Percentiles rank a stretch among this genome's conserved stretches.
phyloP scores from a whole-genome alignment of 2,113 vertebrate genomes.

The Deroptyus accipitrinus region DNA sequence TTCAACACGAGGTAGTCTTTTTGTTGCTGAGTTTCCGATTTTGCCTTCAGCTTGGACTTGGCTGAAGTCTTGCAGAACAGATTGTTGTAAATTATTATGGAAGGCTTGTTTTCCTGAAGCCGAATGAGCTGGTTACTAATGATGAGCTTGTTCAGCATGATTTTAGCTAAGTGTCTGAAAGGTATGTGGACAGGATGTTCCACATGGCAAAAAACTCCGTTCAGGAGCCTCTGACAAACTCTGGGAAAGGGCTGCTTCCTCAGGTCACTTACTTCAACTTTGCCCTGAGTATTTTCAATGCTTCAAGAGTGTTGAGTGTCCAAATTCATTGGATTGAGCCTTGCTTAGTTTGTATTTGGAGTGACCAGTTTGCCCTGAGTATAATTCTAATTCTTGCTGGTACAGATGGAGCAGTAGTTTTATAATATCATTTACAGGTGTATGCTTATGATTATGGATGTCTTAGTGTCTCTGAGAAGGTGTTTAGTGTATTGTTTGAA shows the following conservation, averaged over 20 bases:
- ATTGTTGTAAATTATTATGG: slow-evolving; percentile 4
- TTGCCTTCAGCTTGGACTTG: neutral
- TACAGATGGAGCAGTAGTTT: neutral
- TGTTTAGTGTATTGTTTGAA: neutral
- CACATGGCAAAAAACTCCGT: neutral
- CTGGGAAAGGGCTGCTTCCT: neutral
- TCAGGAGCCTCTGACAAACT: neutral
- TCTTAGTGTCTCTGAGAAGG: neutral
- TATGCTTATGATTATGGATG: neutral
- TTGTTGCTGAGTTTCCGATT: neutral
- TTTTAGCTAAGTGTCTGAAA: neutral
- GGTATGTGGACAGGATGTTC: neutral
- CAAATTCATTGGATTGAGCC: neutral
- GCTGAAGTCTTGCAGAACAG: neutral
- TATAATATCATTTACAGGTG: neutral
- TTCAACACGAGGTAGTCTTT: neutral
- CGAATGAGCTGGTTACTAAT: neutral
- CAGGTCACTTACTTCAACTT: neutral
- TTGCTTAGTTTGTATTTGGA: rapidly evolving
- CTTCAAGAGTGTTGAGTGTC: neutral
- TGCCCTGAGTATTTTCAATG: neutral
- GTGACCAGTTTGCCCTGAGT: neutral
- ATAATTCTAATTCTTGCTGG: neutral
- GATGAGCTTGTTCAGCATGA: neutral
- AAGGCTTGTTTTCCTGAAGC: neutral